These are phyloP conservation scores for Ichneumon xanthorius DNA, from an alignment of 2,888 invertebrate genomes.

Conservation along the genomic window DNA sequence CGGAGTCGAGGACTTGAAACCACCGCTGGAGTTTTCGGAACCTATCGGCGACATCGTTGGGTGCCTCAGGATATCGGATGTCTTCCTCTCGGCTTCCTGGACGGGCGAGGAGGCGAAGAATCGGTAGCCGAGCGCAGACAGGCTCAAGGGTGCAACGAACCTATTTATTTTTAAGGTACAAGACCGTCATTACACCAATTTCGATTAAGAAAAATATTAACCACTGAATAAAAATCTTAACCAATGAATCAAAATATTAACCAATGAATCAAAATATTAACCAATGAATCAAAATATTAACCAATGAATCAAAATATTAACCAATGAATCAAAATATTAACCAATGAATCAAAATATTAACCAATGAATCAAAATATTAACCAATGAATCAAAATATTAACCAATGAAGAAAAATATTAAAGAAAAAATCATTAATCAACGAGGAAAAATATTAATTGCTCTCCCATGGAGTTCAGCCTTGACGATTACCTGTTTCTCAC, in stretches of 20 bases:
- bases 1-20: constrained; percentile 79
- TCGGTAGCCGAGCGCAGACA: constrained; percentile 81
- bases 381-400: no score
- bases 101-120: constrained; percentile 81
- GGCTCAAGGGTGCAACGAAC: constrained; percentile 79
- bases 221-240: no score
- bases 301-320: no score
- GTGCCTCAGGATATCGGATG: constrained; percentile 74
- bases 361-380: no score
- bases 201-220: neutral
- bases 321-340: no score
- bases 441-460: neutral
- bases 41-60: constrained; percentile 81
- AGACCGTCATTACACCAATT: neutral
- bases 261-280: no score
- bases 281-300: no score
- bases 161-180: constrained; percentile 71
- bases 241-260: no score
- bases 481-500: constrained; percentile 78
- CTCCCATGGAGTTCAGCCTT: neutral
- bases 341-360: no score
- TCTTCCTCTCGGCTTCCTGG: constrained; percentile 73
- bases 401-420: no score
- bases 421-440: neutral
- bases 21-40: constrained; percentile 45